phyloP scores from a whole-genome alignment of 2,797 vertebrate genomes.

The Peromyscus aztecus region DNA sequence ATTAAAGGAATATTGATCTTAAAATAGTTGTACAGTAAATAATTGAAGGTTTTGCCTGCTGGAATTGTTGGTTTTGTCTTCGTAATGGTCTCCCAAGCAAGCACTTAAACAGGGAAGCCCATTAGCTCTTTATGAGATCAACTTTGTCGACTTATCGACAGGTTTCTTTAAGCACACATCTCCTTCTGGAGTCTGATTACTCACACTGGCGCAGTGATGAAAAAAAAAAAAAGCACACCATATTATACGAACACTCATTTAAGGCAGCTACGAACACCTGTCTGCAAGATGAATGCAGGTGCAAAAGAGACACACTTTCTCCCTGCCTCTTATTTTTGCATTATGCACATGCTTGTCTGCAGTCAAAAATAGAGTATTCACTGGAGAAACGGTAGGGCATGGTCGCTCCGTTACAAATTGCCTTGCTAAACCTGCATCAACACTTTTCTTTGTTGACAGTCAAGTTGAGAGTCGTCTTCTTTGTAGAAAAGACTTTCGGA shows the following conservation, averaged over 20 bases:
- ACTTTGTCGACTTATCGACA: constrained; percentile 58
- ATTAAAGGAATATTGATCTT: constrained; percentile 77
- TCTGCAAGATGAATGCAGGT: constrained; percentile 50
- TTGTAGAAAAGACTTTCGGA: constrained; percentile 2
- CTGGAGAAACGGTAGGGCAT: not conserved
- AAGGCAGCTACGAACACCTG: constrained; percentile 56
- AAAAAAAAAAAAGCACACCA: not conserved
- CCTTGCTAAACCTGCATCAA: not conserved
- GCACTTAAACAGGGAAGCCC: constrained; percentile 62
- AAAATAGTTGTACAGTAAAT: constrained; percentile 71
- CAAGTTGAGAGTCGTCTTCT: constrained; percentile 32
- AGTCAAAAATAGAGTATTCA: constrained; percentile 32
- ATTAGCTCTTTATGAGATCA: constrained; percentile 70
- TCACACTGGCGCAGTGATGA: constrained; percentile 33
- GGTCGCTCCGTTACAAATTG: constrained; percentile 13
- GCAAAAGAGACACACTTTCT: constrained; percentile 24
- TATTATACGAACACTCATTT: constrained; percentile 63
- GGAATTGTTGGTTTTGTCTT: constrained; percentile 66
- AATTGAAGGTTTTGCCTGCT: constrained; percentile 50
- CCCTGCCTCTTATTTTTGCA: not conserved
- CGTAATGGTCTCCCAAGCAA: constrained; percentile 60
- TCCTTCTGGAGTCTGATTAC: constrained; percentile 60
- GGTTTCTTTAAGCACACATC: constrained; percentile 51
- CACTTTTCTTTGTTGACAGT: not conserved
- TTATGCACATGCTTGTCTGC: not conserved